Base-by-base conservation (phyloP, 2,888 invertebrate genomes). In the Hoplodrina ambigua region DNA sequence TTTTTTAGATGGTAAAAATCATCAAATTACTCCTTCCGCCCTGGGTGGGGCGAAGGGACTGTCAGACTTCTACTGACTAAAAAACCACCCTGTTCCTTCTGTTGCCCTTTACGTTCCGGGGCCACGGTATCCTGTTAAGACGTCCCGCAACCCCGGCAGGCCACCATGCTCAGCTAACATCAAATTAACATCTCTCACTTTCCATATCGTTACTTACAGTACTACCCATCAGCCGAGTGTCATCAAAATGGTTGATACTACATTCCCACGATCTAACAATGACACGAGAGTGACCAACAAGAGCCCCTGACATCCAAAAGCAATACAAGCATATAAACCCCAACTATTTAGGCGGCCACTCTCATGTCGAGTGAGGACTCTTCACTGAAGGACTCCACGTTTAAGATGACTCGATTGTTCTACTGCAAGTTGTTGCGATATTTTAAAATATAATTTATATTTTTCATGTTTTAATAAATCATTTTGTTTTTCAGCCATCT, bases 311-410 rank as follows among this genome's bases (percentile, higher is more conserved):
- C 44, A 50, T 8, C 10, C 41, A 52, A 74, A 52, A 58, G 46
- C 44, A 33, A 52, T 15, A 76, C 63, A 80, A 69, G 65, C 60
- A 53, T 58, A 61, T 65, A 63, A 76, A 76, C 72, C 62, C 19
- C 69, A 73, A 56, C 72, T 81, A 60, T 82, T 83, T 73, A 79
- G 62, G 54, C 58, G 56, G 75, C 62, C 19, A 53, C 73, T 69
- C 62, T 75, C 30, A 15, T 17, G 62, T 68, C 30, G 33, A 68
- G 70, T 30, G 59, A 68, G 70, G 4, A 19, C 73, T 17, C 74
- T 83, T 37, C 44, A 69, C 15, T 41, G 15, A 57, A 83, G 84
- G n/a, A 37, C 67, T 30, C 41, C n/a, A 19, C 54, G 66, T 19
- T 61, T 49, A 55, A 62, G 55, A 33, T 66, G 52, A 62, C 60